phyloP scores from a whole-genome alignment of 2,797 vertebrate species.

The Microctenopoma stevenorrisi region DNA sequence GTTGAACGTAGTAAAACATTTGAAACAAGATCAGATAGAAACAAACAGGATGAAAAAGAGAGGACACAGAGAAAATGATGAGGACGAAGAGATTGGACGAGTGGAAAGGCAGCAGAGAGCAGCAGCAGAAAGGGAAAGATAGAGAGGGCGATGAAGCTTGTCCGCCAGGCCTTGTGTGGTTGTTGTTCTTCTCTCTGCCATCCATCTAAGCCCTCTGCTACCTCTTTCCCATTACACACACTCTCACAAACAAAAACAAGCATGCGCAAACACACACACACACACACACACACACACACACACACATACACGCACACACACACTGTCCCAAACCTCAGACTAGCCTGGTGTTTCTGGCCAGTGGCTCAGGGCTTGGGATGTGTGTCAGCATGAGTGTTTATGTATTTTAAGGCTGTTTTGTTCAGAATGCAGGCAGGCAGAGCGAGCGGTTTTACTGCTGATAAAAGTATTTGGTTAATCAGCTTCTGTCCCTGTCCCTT shows the following conservation, averaged over 20 bases:
- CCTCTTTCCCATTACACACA: conserved; percentile 67
- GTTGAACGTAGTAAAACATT: not conserved
- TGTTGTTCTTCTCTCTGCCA: conserved; percentile 74
- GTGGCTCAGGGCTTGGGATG: conserved; percentile 56
- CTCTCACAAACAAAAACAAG: conserved; percentile 48
- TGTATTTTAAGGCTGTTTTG: conserved; percentile 83
- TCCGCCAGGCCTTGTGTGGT: conserved; percentile 77
- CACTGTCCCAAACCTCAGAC: conserved; percentile 66
- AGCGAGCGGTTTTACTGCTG: conserved; percentile 83
- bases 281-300: no score
- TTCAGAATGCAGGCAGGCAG: conserved; percentile 77
- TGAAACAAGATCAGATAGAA: conserved; percentile 40
- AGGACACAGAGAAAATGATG: conserved; percentile 1
- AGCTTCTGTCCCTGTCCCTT: conserved; percentile 83
- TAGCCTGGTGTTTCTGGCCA: conserved; percentile 72
- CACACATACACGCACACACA: conserved; percentile 21
- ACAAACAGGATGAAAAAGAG: conserved; percentile 24
- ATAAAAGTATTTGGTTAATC: conserved; percentile 92
- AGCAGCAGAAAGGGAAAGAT: conserved; percentile 44
- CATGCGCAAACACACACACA: not conserved
- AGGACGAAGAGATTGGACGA: conserved; percentile 6
- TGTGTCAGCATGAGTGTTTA: conserved; percentile 66
- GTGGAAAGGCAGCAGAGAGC: not conserved
- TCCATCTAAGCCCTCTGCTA: conserved; percentile 81
- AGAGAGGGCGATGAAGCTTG: conserved; percentile 75